Evolutionary conservation across 1,140 invertebrate species (phyloP).

Genomic region (Drosophila orosa): DNA sequence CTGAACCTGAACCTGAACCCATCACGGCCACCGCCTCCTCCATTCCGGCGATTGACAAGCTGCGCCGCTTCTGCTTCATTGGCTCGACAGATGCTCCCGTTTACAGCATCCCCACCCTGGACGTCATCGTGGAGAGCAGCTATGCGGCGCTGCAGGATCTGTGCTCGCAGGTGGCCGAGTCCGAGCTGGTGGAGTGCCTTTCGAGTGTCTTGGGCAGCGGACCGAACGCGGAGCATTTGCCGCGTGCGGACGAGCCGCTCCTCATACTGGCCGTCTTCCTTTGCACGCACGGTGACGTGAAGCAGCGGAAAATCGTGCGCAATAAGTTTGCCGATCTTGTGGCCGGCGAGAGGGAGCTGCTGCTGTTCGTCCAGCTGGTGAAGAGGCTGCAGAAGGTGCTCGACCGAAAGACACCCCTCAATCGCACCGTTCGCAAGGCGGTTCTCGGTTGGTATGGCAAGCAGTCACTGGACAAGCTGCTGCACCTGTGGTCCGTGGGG

Average conservation of each 20-base stretch:
- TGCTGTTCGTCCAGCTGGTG: conserved; percentile 64
- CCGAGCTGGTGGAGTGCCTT: conserved; percentile 44
- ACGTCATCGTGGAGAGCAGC: conserved; percentile 31
- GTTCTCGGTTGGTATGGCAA: conserved; percentile 64
- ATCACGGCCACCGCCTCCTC: not conserved
- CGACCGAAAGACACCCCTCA: conserved; percentile 47
- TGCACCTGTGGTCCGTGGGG: conserved; percentile 57
- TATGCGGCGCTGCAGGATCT: conserved; percentile 19
- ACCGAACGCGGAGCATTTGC: conserved; percentile 29
- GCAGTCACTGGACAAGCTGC: conserved; percentile 48
- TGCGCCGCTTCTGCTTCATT: conserved; percentile 74
- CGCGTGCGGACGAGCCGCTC: conserved; percentile 69
- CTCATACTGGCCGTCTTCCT: conserved; percentile 70
- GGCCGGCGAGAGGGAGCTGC: conserved; percentile 54
- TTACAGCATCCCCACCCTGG: conserved; percentile 33
- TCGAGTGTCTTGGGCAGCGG: conserved; percentile 16
- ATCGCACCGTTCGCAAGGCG: conserved; percentile 69
- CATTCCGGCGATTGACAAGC: conserved; percentile 35
- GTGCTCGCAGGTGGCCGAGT: conserved; percentile 25
- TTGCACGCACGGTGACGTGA: conserved; percentile 33
- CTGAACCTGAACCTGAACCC: not conserved
- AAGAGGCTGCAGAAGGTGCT: conserved; percentile 51
- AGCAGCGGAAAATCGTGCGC: conserved; percentile 52
- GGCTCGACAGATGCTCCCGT: conserved; percentile 62
- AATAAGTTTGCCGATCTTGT: conserved; percentile 44